These are phyloP conservation scores for Neolamprologus caudopunctatus DNA, from an alignment of 2,113 vertebrate genomes.

Conservation along the genomic window DNA sequence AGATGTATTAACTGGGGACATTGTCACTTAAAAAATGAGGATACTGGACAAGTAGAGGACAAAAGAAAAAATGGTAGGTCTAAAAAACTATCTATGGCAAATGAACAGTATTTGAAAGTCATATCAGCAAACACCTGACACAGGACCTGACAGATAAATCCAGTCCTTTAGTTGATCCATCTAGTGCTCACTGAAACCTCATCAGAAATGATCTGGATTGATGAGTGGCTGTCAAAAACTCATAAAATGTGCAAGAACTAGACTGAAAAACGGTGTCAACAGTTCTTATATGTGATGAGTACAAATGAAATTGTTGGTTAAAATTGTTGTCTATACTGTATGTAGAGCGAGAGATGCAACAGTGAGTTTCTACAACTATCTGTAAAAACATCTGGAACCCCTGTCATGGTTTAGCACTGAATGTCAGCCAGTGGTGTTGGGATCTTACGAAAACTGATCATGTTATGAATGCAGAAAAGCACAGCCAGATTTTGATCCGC, in stretches of 20 bases:
- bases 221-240: not conserved
- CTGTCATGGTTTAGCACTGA: not conserved
- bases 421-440: not conserved
- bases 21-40: not conserved
- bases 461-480: not conserved
- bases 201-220: not conserved
- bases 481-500: fast-evolving
- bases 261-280: not conserved
- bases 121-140: not conserved
- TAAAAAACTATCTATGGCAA: not conserved
- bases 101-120: not conserved
- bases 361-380: not conserved
- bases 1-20: not conserved
- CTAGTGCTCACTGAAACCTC: not conserved
- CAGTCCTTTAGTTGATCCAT: not conserved
- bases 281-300: not conserved
- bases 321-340: not conserved
- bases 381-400: not conserved
- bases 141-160: not conserved
- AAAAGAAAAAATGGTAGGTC: not conserved
- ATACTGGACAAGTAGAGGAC: not conserved
- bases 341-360: not conserved
- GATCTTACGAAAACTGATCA: not conserved
- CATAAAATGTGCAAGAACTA: not conserved
- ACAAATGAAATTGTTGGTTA: not conserved